Evolutionary conservation across 2,113 vertebrate genomes (phyloP), one percentile per base, ranked within the genome.

Genomic region (Cervus canadensis): DNA sequence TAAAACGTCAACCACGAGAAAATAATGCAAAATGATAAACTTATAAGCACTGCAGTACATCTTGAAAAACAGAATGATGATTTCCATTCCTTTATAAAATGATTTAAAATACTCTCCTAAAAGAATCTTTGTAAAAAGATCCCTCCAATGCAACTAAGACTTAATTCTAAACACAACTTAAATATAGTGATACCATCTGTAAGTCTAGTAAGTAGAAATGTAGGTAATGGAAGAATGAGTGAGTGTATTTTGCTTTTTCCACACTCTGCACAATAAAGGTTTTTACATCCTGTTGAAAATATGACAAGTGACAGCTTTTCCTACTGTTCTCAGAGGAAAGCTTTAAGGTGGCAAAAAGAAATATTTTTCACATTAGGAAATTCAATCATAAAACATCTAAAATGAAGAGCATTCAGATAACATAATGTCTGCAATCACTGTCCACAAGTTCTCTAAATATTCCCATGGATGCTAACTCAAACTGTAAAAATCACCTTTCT

Each of bases 321-420:
- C 52, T 81, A 50, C 36, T 62, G 48, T 43, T 40, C 45, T 82
- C 45, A 60, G 40, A 28, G 50, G 89, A 91, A 86, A 97, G 78
- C 60, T 78, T 78, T 87, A 26, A 76, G 87, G 62, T 9, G 94
- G 23, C 13, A 94, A 83, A 81, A 52, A 64, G 74, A 93, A 94
- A 17, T 50, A 83, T 67, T 82, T 52, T 89, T 95, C 33, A 91
- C n/a, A 60, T 79, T 90, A 95, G 95, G 40, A 71, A 95, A 95
- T 19, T 85, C 43, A 56, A 97, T 91, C 50, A 93, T 60, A 87
- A 95, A 94, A 96, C 64, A 81, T 15, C 6, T 88, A 48, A 93
- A 95, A 62, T 43, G 33, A 9, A 95, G 43, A 92, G 59, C 25
- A 92, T 89, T 88, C 33, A 76, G 15, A 64, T 88, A 91, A 93